Evolutionary conservation across 2,797 vertebrate species (phyloP).

Genomic region (Hippocampus kuda): DNA sequence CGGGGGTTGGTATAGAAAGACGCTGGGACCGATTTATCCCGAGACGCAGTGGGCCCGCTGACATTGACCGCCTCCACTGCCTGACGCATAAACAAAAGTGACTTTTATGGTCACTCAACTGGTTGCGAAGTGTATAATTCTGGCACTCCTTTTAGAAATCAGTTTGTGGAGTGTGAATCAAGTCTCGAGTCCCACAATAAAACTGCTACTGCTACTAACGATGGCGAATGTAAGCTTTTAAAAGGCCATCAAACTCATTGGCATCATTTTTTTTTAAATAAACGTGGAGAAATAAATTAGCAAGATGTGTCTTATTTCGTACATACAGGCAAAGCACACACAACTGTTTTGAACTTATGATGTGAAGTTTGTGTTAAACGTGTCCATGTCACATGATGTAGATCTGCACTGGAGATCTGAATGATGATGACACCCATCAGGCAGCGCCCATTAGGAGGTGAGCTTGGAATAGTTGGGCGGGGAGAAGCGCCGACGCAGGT

Average conservation of each 20-base stretch:
- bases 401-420: not conserved
- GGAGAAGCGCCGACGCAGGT: conserved; percentile 90
- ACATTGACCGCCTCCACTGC: conserved; percentile 14
- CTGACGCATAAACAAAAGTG: conserved; percentile 42
- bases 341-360: not conserved
- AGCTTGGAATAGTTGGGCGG: conserved; percentile 97
- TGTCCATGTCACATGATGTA: conserved; percentile 1
- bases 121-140: conserved; percentile 24
- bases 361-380: not conserved
- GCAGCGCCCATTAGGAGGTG: conserved; percentile 59
- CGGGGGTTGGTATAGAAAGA: conserved; percentile 1
- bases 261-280: not conserved
- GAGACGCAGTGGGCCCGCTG: conserved; percentile 12
- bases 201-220: not conserved
- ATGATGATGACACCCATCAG: not conserved
- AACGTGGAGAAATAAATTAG: not conserved
- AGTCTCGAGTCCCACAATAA: not conserved
- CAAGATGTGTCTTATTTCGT: not conserved
- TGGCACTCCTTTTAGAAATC: conserved; percentile 35
- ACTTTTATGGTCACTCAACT: conserved; percentile 36
- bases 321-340: not conserved
- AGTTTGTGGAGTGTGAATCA: not conserved
- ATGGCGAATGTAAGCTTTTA: not conserved
- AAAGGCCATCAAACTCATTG: not conserved
- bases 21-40: conserved; percentile 20